Evolutionary conservation across 2,888 invertebrate species (phyloP), one percentile per base, ranked within the genome.

Genomic region (Calameuta pallipes): DNA sequence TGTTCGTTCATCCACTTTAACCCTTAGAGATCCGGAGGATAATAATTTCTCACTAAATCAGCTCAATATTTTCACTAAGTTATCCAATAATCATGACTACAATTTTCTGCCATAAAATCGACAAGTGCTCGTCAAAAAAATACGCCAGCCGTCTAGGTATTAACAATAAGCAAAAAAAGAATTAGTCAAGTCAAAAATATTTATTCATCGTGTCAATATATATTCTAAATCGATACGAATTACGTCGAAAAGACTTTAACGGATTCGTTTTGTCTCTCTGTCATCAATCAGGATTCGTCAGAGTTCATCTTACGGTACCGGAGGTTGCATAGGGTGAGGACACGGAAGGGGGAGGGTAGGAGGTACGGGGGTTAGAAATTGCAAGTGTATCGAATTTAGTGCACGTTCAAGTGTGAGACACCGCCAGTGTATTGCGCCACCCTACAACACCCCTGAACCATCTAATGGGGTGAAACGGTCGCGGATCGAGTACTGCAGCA

Each of bases 401-500:
- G 56, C 56, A 56, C 56, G 56, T 56, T 56, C 56, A 56, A 56
- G 56, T 56, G 56, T 23, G 56, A 56, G 56, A 56, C 41, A 41
- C 56, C 56, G 23, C 9, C 56, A 41, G 23, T 41, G 15, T 15
- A 41, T 23, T 56, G 2, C 23, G 23, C 56, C 23, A 56, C 56
- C 23, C 56, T 3, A 23, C 56, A 9, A 23, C 56, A 56, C 23
- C 56, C 23, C 23, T 80, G 82, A 79, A 76, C 73, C 76, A 80
- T 83, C 82, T 82, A 84, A 85, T 85, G 85, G 82, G 76, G 76
- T 78, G 84, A 80, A 85, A 84, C 84, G 82, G 81, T 80, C 83
- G 80, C 83, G 84, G 79, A 80, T 79, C 79, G 77, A 75, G 75
- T 31, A 34, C 69, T 33, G 33, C 41, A 41, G 35, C 35, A 41